Evolutionary conservation across 2,113 vertebrate genomes (phyloP), one percentile per base, ranked within the genome.

Genomic region (Prunella fulvescens): DNA sequence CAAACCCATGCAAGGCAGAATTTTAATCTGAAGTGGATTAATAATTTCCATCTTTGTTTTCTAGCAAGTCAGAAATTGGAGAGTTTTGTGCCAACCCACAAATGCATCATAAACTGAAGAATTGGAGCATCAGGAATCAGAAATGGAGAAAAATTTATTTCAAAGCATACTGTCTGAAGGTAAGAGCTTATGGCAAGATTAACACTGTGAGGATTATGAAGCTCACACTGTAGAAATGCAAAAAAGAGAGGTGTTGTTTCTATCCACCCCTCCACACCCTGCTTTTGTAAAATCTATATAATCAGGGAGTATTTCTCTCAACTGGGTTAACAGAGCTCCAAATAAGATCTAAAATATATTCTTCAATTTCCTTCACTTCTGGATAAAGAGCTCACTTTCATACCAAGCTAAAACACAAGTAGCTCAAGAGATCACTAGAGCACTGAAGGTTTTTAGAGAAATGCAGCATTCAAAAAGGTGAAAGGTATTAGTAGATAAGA

Each of bases 231-330:
- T 15, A 82, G 57, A 48, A 79, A 64, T 54, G 14, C 8, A 33
- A 60, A 54, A 47, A 67, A 23, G n/a, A n/a, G n/a, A n/a, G n/a
- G 3, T 19, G 9, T 5, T 58, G 25, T n/a, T 58, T 74, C 72
- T 35, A 47, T 47, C 57, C 16, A 42, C 4, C 5, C 3, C 3
- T 3, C 14, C 3, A 2, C 1, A 22, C 9, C 3, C 2, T 3
- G 0, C 6, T 16, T 53, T 40, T 39, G 3, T 13, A 28, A 78
- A 69, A 37, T 14, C 5, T 35, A 3, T 54, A 33, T 40, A 45
- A 50, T 28, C 35, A 22, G 11, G 8, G 7, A 67, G 3, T 39
- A 53, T 71, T 54, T 71, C 11, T 67, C 26, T 86, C 53, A 90
- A 10, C 13, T 50, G 14, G 10, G 24, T 60, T 74, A 74, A 66